Percentiles rank a stretch among this genome's conserved stretches.
Evolutionary conservation across 1,140 invertebrate species (phyloP).

Genomic region (Listronotus bonariensis): DNA sequence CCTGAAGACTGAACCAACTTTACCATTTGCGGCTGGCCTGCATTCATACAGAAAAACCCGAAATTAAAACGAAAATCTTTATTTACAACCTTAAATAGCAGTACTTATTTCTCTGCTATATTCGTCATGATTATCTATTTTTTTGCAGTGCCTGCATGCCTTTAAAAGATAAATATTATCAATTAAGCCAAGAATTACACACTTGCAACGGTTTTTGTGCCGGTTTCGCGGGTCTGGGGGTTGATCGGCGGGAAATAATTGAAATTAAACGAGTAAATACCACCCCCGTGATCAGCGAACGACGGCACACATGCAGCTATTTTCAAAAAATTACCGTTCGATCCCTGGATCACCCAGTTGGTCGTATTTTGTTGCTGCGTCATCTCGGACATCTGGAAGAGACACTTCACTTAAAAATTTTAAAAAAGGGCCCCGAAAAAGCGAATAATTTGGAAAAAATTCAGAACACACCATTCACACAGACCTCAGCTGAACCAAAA

Average conservation of each 20-base stretch:
- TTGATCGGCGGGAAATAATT: neutral
- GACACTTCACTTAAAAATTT: conserved; percentile 2
- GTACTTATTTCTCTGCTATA: neutral
- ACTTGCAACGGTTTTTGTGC: no score
- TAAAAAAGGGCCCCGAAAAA: conserved; percentile 25
- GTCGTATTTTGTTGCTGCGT: conserved; percentile 66
- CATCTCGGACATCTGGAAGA: conserved; percentile 53
- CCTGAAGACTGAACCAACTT: conserved; percentile 65
- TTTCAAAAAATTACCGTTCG: conserved; percentile 63
- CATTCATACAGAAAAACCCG: conserved; percentile 40
- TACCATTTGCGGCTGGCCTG: conserved; percentile 68
- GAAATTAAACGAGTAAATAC: conserved; percentile 5
- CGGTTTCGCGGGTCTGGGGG: neutral
- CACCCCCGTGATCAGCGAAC: conserved; percentile 24
- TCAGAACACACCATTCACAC: conserved; percentile 32
- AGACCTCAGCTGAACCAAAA: conserved; percentile 55
- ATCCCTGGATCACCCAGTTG: conserved; percentile 69
- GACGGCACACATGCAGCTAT: conserved; percentile 50
- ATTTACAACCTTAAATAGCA: conserved; percentile 5
- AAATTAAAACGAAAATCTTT: conserved; percentile 15
- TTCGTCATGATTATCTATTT: neutral
- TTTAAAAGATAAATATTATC: no score
- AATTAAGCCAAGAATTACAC: no score
- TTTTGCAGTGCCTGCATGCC: neutral
- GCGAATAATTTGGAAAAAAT: conserved; percentile 28